Percentiles rank a stretch among this genome's conserved stretches.
phyloP scores from a whole-genome alignment of 92 coral and sea anemone species.

The Virgularia gustaviana region DNA sequence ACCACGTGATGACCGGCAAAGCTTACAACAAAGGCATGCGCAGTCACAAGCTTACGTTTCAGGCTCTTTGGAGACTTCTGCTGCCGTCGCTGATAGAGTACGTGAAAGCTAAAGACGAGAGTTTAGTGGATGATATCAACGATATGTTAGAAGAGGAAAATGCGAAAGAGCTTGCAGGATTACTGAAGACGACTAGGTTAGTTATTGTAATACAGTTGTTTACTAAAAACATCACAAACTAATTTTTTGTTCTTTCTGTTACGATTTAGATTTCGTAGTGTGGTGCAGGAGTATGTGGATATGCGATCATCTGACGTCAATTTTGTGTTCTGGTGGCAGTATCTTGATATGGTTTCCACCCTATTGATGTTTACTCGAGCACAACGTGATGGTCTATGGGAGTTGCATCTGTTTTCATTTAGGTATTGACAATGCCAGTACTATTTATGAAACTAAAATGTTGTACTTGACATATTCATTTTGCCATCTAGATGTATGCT shows the following conservation, averaged over 20 bases:
- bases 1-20: conserved; percentile 39
- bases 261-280: too few species aligned
- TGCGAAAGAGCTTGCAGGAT: too few species aligned
- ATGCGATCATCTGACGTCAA: too few species aligned
- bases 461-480: too few species aligned
- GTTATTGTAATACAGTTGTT: too few species aligned
- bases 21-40: conserved; percentile 36
- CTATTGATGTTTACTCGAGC: conserved; percentile 38
- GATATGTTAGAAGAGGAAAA: background rate
- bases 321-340: conserved; percentile 33
- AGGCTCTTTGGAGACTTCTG: conserved; percentile 33
- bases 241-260: too few species aligned
- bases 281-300: too few species aligned
- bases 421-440: too few species aligned
- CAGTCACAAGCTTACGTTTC: conserved; percentile 22
- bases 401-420: conserved; percentile 20
- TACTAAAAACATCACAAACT: too few species aligned
- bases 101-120: background rate
- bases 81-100: background rate
- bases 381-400: conserved; percentile 40
- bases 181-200: too few species aligned
- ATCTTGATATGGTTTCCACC: conserved; percentile 36
- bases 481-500: too few species aligned
- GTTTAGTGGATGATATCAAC: background rate
- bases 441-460: background rate